Evolutionary conservation across 1,140 invertebrate species (phyloP).

Genomic region (Leptopilina boulardi): DNA sequence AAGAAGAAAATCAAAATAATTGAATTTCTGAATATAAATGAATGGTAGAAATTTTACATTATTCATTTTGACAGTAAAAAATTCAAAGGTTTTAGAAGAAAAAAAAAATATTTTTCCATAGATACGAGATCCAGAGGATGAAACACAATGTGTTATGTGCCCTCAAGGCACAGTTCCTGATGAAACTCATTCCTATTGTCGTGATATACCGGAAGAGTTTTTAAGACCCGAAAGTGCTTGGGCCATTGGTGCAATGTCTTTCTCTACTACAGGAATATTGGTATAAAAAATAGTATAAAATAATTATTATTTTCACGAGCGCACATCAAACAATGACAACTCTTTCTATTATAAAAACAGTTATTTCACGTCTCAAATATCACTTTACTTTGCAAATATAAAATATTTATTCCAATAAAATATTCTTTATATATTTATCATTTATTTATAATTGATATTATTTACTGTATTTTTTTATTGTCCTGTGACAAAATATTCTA

Average conservation of each 20-base stretch:
- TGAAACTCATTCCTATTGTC: slow-evolving; percentile 83
- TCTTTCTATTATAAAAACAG: no score
- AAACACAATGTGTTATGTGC: slow-evolving; percentile 90
- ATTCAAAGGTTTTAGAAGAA: not conserved
- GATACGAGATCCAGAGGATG: slow-evolving; percentile 87
- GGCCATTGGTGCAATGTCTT: slow-evolving; percentile 93
- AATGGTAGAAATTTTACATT: not conserved
- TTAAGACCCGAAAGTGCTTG: slow-evolving; percentile 87
- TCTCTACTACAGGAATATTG: slow-evolving; percentile 86
- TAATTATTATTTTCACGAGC: slow-evolving; percentile 17
- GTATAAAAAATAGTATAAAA: slow-evolving; percentile 71
- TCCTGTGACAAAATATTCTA: no score
- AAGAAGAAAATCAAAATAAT: no score
- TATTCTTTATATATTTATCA: no score
- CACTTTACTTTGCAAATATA: no score
- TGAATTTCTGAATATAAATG: no score
- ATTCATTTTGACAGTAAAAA: not conserved
- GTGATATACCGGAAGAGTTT: slow-evolving; percentile 89
- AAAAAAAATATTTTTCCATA: slow-evolving; percentile 65
- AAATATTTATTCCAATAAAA: no score
- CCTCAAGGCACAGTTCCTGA: slow-evolving; percentile 89
- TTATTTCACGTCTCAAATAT: no score
- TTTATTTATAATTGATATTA: no score
- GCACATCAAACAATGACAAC: no score
- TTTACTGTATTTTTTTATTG: no score